Percentiles rank a stretch among this genome's conserved stretches.
phyloP scores from a whole-genome alignment of 2,888 invertebrate genomes.

The Blera fallax region DNA sequence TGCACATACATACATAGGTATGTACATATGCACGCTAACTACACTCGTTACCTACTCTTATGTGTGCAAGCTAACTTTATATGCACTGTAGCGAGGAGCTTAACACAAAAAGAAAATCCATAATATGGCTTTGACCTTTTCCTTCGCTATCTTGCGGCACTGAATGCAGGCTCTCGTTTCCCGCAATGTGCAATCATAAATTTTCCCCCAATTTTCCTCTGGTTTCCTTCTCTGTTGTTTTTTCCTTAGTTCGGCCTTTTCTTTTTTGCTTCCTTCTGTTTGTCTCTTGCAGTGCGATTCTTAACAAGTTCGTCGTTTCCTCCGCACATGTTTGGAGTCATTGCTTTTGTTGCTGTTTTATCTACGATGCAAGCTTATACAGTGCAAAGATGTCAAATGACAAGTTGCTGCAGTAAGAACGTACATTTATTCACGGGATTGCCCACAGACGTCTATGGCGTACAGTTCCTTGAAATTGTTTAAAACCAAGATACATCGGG shows the following conservation, averaged over 20 bases:
- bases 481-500: background rate
- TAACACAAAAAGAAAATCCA: conserved; percentile 39
- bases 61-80: conserved; percentile 2
- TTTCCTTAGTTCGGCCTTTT: conserved; percentile 40
- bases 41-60: conserved; percentile 8
- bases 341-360: background rate
- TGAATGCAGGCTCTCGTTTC: conserved; percentile 73
- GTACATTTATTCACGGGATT: background rate
- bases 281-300: conserved; percentile 27
- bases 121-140: conserved; percentile 71
- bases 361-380: background rate
- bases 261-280: conserved; percentile 17
- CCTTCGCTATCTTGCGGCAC: conserved; percentile 73
- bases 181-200: conserved; percentile 74
- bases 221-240: conserved; percentile 37
- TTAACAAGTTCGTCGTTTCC: conserved; percentile 23
- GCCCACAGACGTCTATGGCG: background rate
- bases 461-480: background rate
- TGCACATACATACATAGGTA: background rate
- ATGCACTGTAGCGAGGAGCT: conserved; percentile 25
- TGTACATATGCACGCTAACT: conserved; percentile 34
- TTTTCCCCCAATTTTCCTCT: conserved; percentile 69
- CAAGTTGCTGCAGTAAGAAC: conserved; percentile 26
- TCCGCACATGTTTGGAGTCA: conserved; percentile 18
- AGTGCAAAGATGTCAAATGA: conserved; percentile 28